A percentile compares a stretch with the other conserved stretches of the same genome.
phyloP scores from a whole-genome alignment of 2,888 invertebrate genomes.

The Dolichomitus sp. region DNA sequence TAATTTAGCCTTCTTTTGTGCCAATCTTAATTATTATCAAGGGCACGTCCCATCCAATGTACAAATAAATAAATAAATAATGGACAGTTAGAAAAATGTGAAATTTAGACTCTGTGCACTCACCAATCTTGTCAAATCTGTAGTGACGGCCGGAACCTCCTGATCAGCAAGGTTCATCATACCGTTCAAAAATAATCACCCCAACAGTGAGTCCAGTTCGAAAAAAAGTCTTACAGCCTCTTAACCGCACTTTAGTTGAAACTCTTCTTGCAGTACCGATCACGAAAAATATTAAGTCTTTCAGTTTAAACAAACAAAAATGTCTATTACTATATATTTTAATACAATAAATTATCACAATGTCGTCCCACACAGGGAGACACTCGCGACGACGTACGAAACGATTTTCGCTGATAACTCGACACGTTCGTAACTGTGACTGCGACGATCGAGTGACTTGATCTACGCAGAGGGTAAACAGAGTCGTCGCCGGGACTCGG shows the following conservation, averaged over 20 bases:
- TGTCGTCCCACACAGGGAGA: background rate
- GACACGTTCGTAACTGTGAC: constrained; percentile 76
- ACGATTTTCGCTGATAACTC: constrained; percentile 27
- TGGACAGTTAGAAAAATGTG: background rate
- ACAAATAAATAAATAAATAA: background rate
- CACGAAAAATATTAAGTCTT: background rate
- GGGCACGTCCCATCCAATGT: no score
- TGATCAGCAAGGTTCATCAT: constrained; percentile 81
- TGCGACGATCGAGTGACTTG: constrained; percentile 78
- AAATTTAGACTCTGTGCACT: constrained; percentile 44
- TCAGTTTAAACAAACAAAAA: background rate
- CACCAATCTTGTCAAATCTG: constrained; percentile 78
- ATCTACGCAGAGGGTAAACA: constrained; percentile 73
- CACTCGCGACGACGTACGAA: constrained; percentile 12
- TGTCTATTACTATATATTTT: background rate
- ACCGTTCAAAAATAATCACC: constrained; percentile 18
- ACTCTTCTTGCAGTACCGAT: constrained; percentile 11
- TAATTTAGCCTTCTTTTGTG: background rate
- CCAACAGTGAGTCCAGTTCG: background rate
- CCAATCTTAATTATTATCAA: no score
- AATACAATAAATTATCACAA: constrained; percentile 8
- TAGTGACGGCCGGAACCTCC: constrained; percentile 78
- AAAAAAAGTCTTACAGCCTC: constrained; percentile 2
- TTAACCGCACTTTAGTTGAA: constrained; percentile 2
- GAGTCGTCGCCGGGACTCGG: constrained; percentile 59